Conservation (phyloP, 1,140 invertebrate genomes). For the Sitodiplosis mosellana region DNA sequence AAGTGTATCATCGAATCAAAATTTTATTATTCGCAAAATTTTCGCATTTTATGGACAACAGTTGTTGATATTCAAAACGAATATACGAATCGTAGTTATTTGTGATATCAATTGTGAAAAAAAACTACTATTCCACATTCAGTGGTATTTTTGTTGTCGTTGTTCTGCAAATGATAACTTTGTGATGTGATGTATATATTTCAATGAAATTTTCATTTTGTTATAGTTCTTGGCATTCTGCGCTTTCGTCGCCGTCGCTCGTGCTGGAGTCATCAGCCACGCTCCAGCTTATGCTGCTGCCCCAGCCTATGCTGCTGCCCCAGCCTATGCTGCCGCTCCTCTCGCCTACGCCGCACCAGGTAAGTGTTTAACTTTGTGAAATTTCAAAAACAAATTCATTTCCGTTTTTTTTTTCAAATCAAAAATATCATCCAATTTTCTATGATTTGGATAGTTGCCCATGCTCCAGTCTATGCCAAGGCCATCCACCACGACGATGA, state of each 20-base stretch:
- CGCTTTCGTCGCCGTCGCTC: conserved; percentile 24
- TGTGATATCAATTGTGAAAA: background rate
- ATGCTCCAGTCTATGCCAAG: conserved; percentile 15
- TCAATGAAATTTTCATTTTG: background rate
- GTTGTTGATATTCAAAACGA: background rate
- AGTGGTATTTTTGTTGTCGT: background rate
- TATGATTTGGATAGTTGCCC: conserved; percentile 3
- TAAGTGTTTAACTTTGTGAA: background rate
- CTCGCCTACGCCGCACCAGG: conserved; percentile 12
- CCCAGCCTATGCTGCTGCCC: conserved; percentile 7
- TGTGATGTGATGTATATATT: background rate
- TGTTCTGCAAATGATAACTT: background rate
- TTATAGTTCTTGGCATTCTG: conserved; percentile 27
- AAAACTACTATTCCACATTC: background rate
- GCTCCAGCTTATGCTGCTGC: conserved; percentile 9
- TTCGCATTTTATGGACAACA: background rate
- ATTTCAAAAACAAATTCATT: background rate
- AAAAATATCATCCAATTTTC: background rate
- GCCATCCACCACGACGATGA: conserved; percentile 21
- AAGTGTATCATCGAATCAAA: background rate
- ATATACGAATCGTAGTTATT: background rate
- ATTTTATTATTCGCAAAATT: background rate
- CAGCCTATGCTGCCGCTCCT: conserved; percentile 4
- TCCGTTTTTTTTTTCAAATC: conserved; percentile 10
- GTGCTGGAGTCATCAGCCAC: conserved; percentile 23